Evolutionary conservation across 2,113 vertebrate species (phyloP).

Genomic region (Suricata suricatta): DNA sequence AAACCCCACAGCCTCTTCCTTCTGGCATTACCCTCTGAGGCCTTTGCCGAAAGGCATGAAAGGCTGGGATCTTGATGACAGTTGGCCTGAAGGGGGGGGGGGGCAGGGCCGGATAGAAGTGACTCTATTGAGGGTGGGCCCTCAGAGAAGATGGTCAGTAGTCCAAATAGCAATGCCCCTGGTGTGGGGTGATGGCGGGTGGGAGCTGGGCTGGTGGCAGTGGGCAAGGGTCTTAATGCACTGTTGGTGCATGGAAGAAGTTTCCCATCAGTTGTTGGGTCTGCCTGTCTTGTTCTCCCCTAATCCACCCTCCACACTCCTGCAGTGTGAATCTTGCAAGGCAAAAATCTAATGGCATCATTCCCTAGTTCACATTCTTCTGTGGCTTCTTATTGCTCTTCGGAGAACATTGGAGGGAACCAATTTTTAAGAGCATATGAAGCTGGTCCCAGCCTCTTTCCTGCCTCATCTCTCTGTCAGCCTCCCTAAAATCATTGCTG

Average conservation of each 20-base stretch:
- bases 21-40: neutral
- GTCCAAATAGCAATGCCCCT: neutral
- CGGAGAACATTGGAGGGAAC: neutral
- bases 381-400: neutral
- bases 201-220: neutral
- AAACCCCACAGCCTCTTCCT: constrained; percentile 4
- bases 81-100: neutral
- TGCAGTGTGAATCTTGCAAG: neutral
- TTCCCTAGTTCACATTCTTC: neutral
- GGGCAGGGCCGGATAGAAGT: neutral
- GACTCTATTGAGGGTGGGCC: neutral
- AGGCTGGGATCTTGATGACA: neutral
- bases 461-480: neutral
- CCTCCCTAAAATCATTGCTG: neutral
- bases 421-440: neutral
- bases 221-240: neutral
- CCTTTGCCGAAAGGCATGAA: neutral
- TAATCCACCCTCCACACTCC: neutral
- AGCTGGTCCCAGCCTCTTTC: neutral
- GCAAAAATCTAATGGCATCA: neutral
- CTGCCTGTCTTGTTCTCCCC: neutral
- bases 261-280: neutral
- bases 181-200: neutral
- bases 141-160: neutral
- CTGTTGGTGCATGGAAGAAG: neutral